Evolutionary conservation across 2,888 invertebrate genomes (phyloP).

Genomic region (Cheiracanthium punctorium): DNA sequence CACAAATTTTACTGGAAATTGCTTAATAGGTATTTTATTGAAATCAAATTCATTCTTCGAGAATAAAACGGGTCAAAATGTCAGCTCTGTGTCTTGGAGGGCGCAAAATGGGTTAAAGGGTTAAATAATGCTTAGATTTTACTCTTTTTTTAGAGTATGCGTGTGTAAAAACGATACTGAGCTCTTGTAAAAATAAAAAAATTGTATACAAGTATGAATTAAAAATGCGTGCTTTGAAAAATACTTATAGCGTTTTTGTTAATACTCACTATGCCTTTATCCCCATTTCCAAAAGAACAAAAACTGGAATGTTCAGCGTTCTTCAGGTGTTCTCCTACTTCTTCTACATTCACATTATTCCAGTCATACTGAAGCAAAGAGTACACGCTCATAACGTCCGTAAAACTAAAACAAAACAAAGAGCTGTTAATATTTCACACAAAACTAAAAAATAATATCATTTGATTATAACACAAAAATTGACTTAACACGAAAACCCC

Average conservation of each 20-base stretch:
- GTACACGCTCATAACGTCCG: background rate
- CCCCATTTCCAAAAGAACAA: constrained; percentile 47
- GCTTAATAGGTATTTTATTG: no score
- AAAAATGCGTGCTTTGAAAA: background rate
- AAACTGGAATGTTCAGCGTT: constrained; percentile 16
- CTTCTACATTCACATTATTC: background rate
- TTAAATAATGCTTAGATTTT: no score
- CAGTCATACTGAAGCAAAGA: background rate
- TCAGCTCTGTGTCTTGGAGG: no score
- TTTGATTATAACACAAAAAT: background rate
- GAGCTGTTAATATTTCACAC: background rate
- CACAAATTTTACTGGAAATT: no score
- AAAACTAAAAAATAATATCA: background rate
- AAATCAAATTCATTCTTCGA: no score
- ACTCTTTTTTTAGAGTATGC: no score
- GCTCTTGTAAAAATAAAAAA: background rate
- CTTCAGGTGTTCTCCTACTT: constrained; percentile 8
- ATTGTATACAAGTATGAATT: background rate
- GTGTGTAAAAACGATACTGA: background rate
- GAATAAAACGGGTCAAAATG: no score
- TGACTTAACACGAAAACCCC: background rate
- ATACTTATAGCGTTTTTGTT: background rate
- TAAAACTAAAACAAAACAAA: background rate
- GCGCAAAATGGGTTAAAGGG: no score
- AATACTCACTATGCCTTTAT: constrained; percentile 40